A percentile compares a stretch with the other conserved stretches of the same genome.
Conservation (phyloP, 2,888 invertebrate genomes). For the Drosophila colorata region DNA sequence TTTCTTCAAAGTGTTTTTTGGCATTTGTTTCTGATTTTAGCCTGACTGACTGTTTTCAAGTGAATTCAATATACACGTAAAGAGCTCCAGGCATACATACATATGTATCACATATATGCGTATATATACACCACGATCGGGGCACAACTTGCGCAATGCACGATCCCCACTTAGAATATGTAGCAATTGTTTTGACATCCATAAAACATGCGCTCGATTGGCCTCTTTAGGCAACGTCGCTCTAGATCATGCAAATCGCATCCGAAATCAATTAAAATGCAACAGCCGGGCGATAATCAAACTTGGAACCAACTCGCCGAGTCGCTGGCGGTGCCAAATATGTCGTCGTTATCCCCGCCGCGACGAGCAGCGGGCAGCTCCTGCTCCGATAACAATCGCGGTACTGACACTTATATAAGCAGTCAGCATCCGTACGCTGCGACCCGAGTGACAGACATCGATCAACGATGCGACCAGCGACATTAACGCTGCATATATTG, state of each 20-base stretch:
- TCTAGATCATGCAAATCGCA: constrained; percentile 75
- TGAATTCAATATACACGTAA: constrained; percentile 8
- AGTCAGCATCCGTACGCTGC: constrained; percentile 67
- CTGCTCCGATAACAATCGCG: constrained; percentile 63
- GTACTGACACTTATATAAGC: constrained; percentile 73
- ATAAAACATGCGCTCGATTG: constrained; percentile 79
- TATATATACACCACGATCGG: constrained; percentile 11
- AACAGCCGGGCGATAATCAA: constrained; percentile 72
- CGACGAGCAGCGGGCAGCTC: constrained; percentile 5
- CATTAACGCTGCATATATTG: constrained; percentile 85
- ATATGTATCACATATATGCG: constrained; percentile 7
- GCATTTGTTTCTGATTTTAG: constrained; percentile 50
- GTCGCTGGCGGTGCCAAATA: constrained; percentile 72
- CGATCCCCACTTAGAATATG: constrained; percentile 67
- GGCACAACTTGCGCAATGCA: constrained; percentile 65
- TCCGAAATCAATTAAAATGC: constrained; percentile 75
- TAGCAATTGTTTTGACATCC: constrained; percentile 78
- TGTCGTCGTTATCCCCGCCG: constrained; percentile 32
- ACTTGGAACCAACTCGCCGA: constrained; percentile 27
- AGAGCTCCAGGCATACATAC: constrained; percentile 1
- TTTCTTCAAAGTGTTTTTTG: constrained; percentile 37
- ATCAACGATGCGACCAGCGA: constrained; percentile 74
- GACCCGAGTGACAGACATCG: constrained; percentile 74
- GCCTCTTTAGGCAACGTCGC: constrained; percentile 70
- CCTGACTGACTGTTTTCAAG: constrained; percentile 28